These are phyloP conservation scores for Nothobranchius kuhntae DNA, from an alignment of 2,113 vertebrate species.

Conservation along the genomic window DNA sequence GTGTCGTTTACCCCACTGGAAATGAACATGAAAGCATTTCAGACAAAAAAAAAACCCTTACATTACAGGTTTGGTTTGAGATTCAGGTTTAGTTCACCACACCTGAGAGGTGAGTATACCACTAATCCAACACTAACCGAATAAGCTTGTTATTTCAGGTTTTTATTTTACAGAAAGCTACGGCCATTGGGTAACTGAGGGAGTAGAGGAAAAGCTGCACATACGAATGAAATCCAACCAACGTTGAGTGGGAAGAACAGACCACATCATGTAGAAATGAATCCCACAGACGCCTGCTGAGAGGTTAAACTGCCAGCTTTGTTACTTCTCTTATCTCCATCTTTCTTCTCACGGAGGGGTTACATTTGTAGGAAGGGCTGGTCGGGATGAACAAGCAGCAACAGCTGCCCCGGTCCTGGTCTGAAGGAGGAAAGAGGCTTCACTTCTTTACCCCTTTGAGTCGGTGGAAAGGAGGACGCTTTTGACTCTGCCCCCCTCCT, in stretches of 20 bases:
- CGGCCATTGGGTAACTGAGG: not conserved
- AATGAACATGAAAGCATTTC: conserved; percentile 27
- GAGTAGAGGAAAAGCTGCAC: not conserved
- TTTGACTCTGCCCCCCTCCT: conserved; percentile 26
- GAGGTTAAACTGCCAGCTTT: not conserved
- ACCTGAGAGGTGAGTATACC: not conserved
- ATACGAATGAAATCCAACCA: not conserved
- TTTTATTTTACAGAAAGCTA: not conserved
- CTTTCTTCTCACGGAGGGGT: conserved; percentile 20
- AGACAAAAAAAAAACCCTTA: conserved; percentile 16
- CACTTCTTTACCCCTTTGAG: conserved; percentile 27
- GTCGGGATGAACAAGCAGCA: conserved; percentile 2
- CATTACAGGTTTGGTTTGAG: conserved; percentile 15
- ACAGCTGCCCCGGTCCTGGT: conserved; percentile 4
- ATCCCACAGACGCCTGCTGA: conserved; percentile 1
- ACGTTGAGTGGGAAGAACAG: too few relatives aligned
- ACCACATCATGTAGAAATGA: too few relatives aligned
- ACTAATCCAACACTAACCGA: not conserved
- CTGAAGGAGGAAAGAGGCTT: conserved; percentile 31
- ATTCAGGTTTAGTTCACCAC: conserved; percentile 7
- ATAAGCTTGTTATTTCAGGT: not conserved
- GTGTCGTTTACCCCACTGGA: conserved; percentile 11
- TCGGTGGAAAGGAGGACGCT: conserved; percentile 21
- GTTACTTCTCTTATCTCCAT: not conserved
- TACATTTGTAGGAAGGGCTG: conserved; percentile 7